Base-by-base conservation (phyloP, 2,113 vertebrate species). In the Sorex fumeus region DNA sequence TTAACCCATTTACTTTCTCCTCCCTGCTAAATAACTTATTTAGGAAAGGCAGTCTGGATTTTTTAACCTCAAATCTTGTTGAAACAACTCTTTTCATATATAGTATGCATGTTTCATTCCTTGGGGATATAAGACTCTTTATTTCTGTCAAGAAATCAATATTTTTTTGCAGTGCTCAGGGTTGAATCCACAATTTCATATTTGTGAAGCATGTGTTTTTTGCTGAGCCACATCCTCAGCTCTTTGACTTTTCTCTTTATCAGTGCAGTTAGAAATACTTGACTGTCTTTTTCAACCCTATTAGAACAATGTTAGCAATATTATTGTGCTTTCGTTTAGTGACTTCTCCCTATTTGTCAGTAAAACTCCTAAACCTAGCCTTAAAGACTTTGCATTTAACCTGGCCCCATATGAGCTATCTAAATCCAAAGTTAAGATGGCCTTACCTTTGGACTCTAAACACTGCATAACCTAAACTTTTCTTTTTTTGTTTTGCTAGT, bases 51-150 rank as follows among this genome's bases (percentile, higher is more conserved):
- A 67, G 88, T 83, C 32, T 86, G 34, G 77, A 34, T 60, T 64
- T 93, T 93, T 87, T 82, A 80, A 82, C 19, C 27, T 72, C 9
- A 67, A 84, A 81, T 93, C 47, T 84, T 92, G n/a, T 43, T 47
- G 19, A 43, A 88, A 45, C 8, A 86, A n/a, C 1, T 66, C 23
- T 93, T 92, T 87, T 76, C n/a, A 23, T 62, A 72, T 75, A 92
- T 74, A 40, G 93, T 88, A 85, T 70, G 32, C 40, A 88, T 53
- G 0, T 86, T 87, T 86, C 25, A 76, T 53, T 30, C 11, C 21
- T 86, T 8, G 27, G 40, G 23, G 87, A 92, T 25, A 18, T 34
- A 53, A 85, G 92, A 85, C 15, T 93, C 76, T 6, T 36, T 67
- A 74, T 72, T 90, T 71, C 19, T 16, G 36, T 86, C 27, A n/a